phyloP scores from a whole-genome alignment of 2,797 vertebrate species.

The Natrix natrix region DNA sequence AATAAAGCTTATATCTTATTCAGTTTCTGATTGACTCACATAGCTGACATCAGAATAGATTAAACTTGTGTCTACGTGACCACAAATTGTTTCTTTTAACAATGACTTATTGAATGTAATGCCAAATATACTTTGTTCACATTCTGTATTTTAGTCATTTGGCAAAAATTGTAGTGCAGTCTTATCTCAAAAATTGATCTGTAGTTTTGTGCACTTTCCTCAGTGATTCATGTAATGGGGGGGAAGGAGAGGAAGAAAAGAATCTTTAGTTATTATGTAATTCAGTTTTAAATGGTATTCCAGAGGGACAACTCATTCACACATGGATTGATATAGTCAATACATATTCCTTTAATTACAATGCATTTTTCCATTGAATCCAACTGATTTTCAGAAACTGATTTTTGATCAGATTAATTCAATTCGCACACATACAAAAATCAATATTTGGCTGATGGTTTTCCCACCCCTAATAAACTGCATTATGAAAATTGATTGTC shows the following conservation, averaged over 20 bases:
- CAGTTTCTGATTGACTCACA: constrained; percentile 59
- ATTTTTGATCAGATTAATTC: not conserved
- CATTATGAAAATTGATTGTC: not conserved
- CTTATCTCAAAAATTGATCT: constrained; percentile 60
- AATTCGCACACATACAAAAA: not conserved
- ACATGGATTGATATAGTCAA: not conserved
- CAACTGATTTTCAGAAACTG: not conserved
- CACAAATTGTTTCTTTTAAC: constrained; percentile 61
- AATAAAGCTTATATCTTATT: constrained; percentile 62
- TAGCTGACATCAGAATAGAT: constrained; percentile 67
- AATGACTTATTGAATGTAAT: constrained; percentile 67
- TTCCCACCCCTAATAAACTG: no score
- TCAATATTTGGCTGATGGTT: not conserved
- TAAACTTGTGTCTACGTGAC: constrained; percentile 66
- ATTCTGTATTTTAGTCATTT: constrained; percentile 51
- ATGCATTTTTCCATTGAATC: not conserved
- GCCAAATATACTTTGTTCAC: constrained; percentile 49
- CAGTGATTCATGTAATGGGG: constrained; percentile 33
- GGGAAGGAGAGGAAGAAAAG: not conserved
- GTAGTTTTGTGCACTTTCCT: constrained; percentile 52
- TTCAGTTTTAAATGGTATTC: constrained; percentile 49
- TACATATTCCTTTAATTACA: not conserved
- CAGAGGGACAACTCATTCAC: constrained; percentile 35
- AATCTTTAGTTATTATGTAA: constrained; percentile 35
- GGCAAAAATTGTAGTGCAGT: constrained; percentile 61